Evolutionary conservation across 2,113 vertebrate genomes (phyloP), one percentile per base, ranked within the genome.

Genomic region (Bubalus kerabau): DNA sequence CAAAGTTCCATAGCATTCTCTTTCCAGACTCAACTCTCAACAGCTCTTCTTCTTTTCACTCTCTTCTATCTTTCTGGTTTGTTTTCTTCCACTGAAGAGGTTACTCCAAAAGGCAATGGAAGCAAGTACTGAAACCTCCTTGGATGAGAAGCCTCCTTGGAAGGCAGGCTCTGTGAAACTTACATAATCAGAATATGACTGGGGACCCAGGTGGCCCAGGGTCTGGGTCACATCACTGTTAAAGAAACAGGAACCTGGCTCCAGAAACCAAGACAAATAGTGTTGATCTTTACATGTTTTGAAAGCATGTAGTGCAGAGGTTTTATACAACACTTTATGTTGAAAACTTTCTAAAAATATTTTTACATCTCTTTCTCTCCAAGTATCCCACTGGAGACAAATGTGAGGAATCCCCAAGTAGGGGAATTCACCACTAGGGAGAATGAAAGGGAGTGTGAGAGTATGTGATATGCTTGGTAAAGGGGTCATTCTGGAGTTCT

Each of bases 261-360:
- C 46, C 57, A 59, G 87, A 81, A 94, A 71, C 54, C 95, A 96
- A 89, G 67, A 89, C 54, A 94, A 85, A 86, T 74, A 76, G 23
- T 81, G 84, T 26, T 78, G 88, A 83, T 82, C 48, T 89, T 83
- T 78, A 87, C 87, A 57, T 83, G 91, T 67, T 96, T 87, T 90
- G 48, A 92, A 95, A 84, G 91, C 80, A 21, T 17, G 5, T 21
- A 82, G 74, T 50, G 8, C 24, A 62, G 46, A 83, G 74, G 81
- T 56, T 93, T 94, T 26, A 83, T 50, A 57, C 11, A 82, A 48
- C 2, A 52, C 10, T 83, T 76, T 32, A 64, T 32, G 62, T 43
- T 74, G 62, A 94, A 92, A 71, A 15, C 46, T 90, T 92, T 59
- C 50, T 90, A 28, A 94, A 90, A 52, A 6, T 67, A 48, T 76